A percentile compares a stretch with the other conserved stretches of the same genome.
phyloP scores from a whole-genome alignment of 2,888 invertebrate genomes.

The Tetranychus truncatus region DNA sequence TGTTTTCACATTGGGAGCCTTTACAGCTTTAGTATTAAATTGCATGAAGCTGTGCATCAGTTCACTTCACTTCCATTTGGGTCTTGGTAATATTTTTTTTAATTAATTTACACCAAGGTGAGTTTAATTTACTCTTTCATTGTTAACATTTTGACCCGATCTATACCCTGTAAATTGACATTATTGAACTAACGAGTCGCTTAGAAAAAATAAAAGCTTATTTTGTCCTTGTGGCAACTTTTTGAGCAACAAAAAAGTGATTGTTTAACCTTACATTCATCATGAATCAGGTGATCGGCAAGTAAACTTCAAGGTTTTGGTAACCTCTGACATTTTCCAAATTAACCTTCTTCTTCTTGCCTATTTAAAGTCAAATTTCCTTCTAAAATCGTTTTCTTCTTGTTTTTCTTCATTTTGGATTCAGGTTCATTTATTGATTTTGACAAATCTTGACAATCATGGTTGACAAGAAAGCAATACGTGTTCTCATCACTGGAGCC shows the following conservation, averaged over 20 bases:
- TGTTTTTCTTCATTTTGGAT: neutral
- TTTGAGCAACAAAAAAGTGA: too few relatives aligned
- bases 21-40: neutral
- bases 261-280: too few relatives aligned
- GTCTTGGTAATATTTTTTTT: neutral
- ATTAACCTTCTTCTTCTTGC: neutral
- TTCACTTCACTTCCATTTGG: neutral
- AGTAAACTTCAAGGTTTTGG: neutral
- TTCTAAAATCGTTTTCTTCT: neutral
- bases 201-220: too few relatives aligned
- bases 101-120: neutral
- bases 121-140: neutral
- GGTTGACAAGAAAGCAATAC: slow-evolving; percentile 44
- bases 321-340: neutral
- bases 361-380: neutral
- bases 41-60: neutral
- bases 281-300: too few relatives aligned
- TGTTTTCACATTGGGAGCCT: neutral
- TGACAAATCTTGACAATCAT: neutral
- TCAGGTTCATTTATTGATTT: neutral
- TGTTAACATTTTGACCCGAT: neutral
- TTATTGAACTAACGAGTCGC: too few relatives aligned
- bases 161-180: too few relatives aligned
- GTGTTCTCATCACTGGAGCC: slow-evolving; percentile 89
- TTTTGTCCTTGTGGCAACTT: too few relatives aligned